phyloP scores from a whole-genome alignment of 2,888 invertebrate genomes.

The Melinaea menophilus region DNA sequence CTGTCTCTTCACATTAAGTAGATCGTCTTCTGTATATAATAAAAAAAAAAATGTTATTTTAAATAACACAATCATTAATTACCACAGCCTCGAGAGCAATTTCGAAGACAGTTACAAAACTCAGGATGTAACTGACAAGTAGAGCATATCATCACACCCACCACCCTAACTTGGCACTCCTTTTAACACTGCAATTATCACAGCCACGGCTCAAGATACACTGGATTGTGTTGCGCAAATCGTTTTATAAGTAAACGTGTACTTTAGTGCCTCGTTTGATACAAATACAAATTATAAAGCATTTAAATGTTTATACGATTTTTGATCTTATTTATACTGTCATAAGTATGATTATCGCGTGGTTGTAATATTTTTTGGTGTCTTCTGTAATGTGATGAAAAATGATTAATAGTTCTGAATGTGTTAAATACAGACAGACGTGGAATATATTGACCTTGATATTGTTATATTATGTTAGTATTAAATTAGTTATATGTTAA shows the following conservation, averaged over 20 bases:
- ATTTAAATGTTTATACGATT: constrained; percentile 14
- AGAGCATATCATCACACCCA: constrained; percentile 28
- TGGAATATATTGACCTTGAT: too few relatives aligned
- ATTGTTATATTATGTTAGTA: background rate
- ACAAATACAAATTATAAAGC: constrained; percentile 34
- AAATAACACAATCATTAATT: background rate
- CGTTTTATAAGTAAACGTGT: constrained; percentile 34
- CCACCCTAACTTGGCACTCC: constrained; percentile 11
- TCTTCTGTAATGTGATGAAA: background rate
- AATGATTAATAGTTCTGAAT: background rate
- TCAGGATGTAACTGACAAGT: constrained; percentile 32
- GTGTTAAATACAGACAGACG: too few relatives aligned
- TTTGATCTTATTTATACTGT: constrained; percentile 1
- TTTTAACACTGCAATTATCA: background rate
- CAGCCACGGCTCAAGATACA: constrained; percentile 19
- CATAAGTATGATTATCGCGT: constrained; percentile 1
- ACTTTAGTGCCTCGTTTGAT: constrained; percentile 34
- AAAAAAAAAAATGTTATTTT: background rate
- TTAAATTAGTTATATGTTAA: background rate
- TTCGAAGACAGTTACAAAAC: constrained; percentile 28
- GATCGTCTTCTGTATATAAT: background rate
- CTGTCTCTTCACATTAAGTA: too few relatives aligned
- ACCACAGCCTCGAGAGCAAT: constrained; percentile 9
- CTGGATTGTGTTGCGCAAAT: constrained; percentile 32
- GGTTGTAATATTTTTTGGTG: background rate